Base-by-base conservation (phyloP, 2,113 vertebrate genomes). In the Microcebus jonahi region DNA sequence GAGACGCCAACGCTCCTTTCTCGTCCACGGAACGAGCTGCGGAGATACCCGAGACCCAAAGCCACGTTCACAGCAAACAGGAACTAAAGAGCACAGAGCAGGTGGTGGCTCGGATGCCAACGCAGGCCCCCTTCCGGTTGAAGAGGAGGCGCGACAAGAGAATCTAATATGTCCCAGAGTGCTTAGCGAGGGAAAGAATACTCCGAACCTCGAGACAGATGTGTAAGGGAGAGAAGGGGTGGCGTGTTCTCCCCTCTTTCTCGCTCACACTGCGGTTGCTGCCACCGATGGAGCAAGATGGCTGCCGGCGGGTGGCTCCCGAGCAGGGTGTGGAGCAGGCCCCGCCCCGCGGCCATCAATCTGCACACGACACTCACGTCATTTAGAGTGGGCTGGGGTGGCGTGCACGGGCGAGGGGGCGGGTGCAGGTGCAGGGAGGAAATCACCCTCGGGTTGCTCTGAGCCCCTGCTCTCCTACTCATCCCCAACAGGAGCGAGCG, bases 231-330 rank as follows among this genome's bases (percentile, higher is more conserved):
- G 59, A 20, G 53, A 34, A 8, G 3, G 36, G 70, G 12, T 61
- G 8, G 81, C 39, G 76, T 55, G 13, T 18, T 23, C 3, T 39
- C 20, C 10, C 21, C 71, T 87, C 88, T 42, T 36, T 68, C 45
- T 86, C 95, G 39, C 75, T 68, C 0, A 0, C 0, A 2, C 73
- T 83, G 95, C 92, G 88, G 96, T 25, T 96, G 96, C 94, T 98
- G 92, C 95, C 94, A 91, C 92, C 91, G 92, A 92, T 92, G 95
- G 89, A 95, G 95, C 98, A 98, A 97, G 98, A 98, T 96, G 96
- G 96, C 88, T 97, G 90, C 75, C 85, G 90, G 86, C 84, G 95
- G 96, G 97, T 89, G 90, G 94, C 0, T 2, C 97, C 90, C 21
- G 84, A 95, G n/a, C 59, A 97, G 80, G 96, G 98, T 98, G 98